phyloP scores from a whole-genome alignment of 2,888 invertebrate genomes.

The Pegoplata infirma region DNA sequence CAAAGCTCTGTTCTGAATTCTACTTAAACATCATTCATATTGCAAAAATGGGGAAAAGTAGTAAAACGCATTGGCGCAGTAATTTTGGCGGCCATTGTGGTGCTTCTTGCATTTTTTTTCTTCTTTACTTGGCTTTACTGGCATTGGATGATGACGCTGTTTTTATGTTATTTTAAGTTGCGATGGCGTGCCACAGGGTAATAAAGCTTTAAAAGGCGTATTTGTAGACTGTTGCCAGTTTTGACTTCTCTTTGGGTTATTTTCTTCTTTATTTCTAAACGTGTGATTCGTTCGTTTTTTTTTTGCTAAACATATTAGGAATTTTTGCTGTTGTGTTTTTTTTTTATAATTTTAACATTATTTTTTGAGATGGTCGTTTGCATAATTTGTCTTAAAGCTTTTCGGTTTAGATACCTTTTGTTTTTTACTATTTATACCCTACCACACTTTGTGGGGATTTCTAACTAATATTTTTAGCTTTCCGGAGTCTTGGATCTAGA shows the following conservation, averaged over 20 bases:
- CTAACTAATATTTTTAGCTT: too few species aligned
- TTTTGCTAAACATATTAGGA: constrained; percentile 21
- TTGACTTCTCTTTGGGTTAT: constrained; percentile 38
- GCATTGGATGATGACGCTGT: constrained; percentile 51
- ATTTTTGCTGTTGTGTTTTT: too few species aligned
- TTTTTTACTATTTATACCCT: too few species aligned
- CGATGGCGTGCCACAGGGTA: constrained; percentile 63
- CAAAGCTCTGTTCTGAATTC: constrained; percentile 1
- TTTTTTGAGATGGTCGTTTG: constrained; percentile 42
- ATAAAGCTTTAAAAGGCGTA: constrained; percentile 66
- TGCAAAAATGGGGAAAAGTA: constrained; percentile 10
- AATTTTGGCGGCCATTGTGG: constrained; percentile 58
- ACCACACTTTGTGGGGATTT: too few species aligned
- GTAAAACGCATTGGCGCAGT: constrained; percentile 48
- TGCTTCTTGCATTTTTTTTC: constrained; percentile 40
- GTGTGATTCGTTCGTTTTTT: constrained; percentile 54
- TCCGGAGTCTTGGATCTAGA: too few species aligned
- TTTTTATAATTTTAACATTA: constrained; percentile 9
- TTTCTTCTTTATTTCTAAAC: constrained; percentile 23
- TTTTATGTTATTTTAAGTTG: constrained; percentile 33
- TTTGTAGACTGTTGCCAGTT: constrained; percentile 60
- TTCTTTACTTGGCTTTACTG: constrained; percentile 64
- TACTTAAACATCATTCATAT: background rate
- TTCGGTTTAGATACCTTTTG: constrained; percentile 66
- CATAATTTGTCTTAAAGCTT: constrained; percentile 61